A percentile compares a stretch with the other conserved stretches of the same genome.
Conservation (phyloP, 2,888 invertebrate genomes). For the Serrognathus titanus region DNA sequence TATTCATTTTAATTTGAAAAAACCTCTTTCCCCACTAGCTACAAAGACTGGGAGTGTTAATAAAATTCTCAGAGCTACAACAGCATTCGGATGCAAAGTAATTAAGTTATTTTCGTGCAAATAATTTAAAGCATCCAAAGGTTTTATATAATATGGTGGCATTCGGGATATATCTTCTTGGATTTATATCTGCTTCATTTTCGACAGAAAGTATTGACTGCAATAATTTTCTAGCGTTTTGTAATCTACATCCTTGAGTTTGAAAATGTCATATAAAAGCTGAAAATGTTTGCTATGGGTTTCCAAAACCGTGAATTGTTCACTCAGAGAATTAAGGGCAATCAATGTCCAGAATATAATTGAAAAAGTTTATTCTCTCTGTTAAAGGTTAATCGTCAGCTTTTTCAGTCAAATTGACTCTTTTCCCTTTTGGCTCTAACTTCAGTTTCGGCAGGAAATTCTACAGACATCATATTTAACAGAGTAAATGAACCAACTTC, state of each 20-base stretch:
- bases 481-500: too few relatives aligned
- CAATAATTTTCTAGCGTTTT: slow-evolving; percentile 20
- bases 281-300: neutral
- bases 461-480: too few relatives aligned
- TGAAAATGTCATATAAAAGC: neutral
- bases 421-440: neutral
- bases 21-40: neutral
- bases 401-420: too few relatives aligned
- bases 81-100: neutral
- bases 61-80: neutral
- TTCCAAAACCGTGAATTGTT: neutral
- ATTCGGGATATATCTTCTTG: slow-evolving; percentile 17
- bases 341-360: too few relatives aligned
- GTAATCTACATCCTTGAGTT: slow-evolving; percentile 17
- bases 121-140: slow-evolving; percentile 14
- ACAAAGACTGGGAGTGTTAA: neutral
- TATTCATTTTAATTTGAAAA: neutral
- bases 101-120: too few relatives aligned
- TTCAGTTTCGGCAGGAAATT: neutral
- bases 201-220: slow-evolving; percentile 19
- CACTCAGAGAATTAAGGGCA: too few relatives aligned
- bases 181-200: slow-evolving; percentile 21
- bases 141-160: slow-evolving; percentile 18
- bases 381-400: too few relatives aligned
- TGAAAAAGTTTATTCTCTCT: too few relatives aligned